Conservation (phyloP, 1,140 invertebrate species). For the Wasmannia auropunctata region DNA sequence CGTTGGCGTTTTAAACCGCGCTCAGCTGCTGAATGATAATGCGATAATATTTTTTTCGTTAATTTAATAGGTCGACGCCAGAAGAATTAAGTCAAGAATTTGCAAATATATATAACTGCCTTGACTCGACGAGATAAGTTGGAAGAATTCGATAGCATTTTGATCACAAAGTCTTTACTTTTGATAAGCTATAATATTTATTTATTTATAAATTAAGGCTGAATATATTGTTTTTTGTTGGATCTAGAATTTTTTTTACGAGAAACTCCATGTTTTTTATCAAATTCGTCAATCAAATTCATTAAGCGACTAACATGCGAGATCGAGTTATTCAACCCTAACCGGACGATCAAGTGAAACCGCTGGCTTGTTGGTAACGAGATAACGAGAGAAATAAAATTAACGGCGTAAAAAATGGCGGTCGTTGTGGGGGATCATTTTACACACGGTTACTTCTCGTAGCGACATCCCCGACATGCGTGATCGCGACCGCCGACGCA, state of each 20-base stretch:
- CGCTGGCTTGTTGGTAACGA: neutral
- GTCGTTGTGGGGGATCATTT: conserved; percentile 44
- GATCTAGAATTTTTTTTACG: neutral
- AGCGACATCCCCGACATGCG: conserved; percentile 11
- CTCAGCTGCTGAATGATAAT: neutral
- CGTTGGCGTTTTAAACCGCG: neutral
- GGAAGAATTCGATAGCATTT: neutral
- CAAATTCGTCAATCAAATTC: neutral
- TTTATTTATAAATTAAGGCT: neutral
- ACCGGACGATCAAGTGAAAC: conserved; percentile 34
- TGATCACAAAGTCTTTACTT: neutral
- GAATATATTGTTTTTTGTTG: neutral
- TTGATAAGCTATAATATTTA: neutral
- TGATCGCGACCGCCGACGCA: conserved; percentile 64
- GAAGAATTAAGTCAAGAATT: neutral
- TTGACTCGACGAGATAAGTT: neutral
- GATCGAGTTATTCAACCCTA: conserved; percentile 13
- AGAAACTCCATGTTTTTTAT: neutral
- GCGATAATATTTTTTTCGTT: neutral
- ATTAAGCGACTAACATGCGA: neutral
- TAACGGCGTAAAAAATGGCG: conserved; percentile 52
- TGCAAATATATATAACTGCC: neutral
- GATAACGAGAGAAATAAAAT: conserved; percentile 50
- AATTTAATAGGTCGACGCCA: neutral
- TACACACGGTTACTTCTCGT: conserved; percentile 36